These are phyloP conservation scores for Lipophrys pholis DNA, from an alignment of 2,113 vertebrate genomes.

Conservation along the genomic window DNA sequence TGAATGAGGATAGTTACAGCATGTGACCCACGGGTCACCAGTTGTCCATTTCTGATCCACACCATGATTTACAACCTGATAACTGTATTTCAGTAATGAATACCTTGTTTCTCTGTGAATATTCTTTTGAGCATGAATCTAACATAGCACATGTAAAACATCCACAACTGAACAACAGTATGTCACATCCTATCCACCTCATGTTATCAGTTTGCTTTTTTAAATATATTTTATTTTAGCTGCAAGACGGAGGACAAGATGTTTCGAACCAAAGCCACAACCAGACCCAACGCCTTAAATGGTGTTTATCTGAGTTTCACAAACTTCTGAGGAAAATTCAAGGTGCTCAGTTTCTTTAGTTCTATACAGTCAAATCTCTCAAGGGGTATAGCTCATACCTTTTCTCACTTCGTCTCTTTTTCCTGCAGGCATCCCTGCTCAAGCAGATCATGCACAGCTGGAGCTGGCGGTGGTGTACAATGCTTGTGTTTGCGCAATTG, in stretches of 20 bases:
- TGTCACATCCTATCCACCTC: background rate
- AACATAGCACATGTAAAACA: background rate
- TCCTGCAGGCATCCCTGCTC: constrained; percentile 75
- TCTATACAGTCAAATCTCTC: background rate
- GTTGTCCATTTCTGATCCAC: too few species aligned
- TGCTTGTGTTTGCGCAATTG: constrained; percentile 63
- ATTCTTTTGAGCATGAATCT: too few species aligned
- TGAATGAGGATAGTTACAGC: too few species aligned
- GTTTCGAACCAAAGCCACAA: constrained; percentile 17
- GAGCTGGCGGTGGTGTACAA: constrained; percentile 82
- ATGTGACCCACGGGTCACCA: too few species aligned
- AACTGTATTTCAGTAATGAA: too few species aligned
- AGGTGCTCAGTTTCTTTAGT: constrained; percentile 62
- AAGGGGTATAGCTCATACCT: background rate
- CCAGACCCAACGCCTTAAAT: constrained; percentile 40
- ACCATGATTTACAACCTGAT: too few species aligned
- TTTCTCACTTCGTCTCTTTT: background rate
- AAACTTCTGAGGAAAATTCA: constrained; percentile 81
- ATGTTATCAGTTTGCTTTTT: constrained; percentile 14
- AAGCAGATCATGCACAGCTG: constrained; percentile 59
- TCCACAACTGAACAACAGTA: background rate
- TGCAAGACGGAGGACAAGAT: constrained; percentile 47
- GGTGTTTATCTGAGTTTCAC: constrained; percentile 68
- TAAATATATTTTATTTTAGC: constrained; percentile 37
- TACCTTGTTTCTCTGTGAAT: too few species aligned